Conservation (phyloP, 2,797 vertebrate species). For the Lepidocolaptes lacrymiger region DNA sequence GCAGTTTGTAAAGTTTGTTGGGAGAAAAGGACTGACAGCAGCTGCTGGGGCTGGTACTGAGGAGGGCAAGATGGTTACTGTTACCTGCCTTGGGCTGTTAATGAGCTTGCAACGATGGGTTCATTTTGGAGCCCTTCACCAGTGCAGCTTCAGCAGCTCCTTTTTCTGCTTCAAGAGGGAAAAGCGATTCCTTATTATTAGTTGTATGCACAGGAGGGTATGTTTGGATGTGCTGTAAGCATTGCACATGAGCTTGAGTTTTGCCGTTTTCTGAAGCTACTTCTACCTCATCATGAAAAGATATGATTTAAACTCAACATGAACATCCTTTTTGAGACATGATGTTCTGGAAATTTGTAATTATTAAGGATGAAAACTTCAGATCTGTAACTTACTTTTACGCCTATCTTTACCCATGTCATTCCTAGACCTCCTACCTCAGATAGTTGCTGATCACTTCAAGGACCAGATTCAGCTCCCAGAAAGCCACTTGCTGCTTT, state of each 20-base stretch:
- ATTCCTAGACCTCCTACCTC: not conserved
- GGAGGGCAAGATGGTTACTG: not conserved
- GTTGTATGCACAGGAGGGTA: not conserved
- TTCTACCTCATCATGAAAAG: slow-evolving; percentile 47
- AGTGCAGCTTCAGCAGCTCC: slow-evolving; percentile 21
- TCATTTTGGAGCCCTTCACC: not conserved
- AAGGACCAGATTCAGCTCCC: not conserved
- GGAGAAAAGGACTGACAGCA: not conserved
- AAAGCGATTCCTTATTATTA: not conserved
- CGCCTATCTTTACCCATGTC: not conserved
- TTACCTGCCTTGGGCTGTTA: slow-evolving; percentile 36
- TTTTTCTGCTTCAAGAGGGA: not conserved
- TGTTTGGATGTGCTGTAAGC: slow-evolving; percentile 9
- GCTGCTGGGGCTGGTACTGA: not conserved
- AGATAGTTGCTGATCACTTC: not conserved
- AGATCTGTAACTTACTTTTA: not conserved
- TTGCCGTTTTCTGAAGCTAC: slow-evolving; percentile 58
- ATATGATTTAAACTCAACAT: slow-evolving; percentile 41
- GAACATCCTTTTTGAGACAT: slow-evolving; percentile 36
- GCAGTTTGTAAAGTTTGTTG: not conserved
- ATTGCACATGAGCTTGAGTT: not conserved
- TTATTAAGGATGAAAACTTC: not conserved
- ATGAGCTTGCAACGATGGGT: not conserved
- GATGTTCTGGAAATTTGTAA: slow-evolving; percentile 42
- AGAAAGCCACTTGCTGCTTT: not conserved